Base-by-base conservation (phyloP, 2,888 invertebrate species). In the Mylabris sibirica region DNA sequence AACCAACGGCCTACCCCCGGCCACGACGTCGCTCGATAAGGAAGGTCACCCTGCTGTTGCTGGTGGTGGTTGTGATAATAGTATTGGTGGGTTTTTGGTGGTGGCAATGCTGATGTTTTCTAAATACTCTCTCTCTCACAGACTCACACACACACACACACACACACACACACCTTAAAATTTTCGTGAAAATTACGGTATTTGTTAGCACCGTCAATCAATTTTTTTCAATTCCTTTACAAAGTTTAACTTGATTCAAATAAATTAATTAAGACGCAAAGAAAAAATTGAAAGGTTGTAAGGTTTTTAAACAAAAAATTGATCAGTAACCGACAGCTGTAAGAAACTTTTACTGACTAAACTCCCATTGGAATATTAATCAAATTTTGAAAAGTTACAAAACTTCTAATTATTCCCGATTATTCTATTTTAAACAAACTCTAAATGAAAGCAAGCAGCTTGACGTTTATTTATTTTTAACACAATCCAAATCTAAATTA, bases 1-100 rank as follows among this genome's bases (percentile, higher is more conserved):
- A 72, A 73, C 57, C 70, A 66, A 67, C 60, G 69, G 65, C 68
- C 67, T 68, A 66, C 64, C 72, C 72, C 72, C 64, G 68, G 62
- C 68, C 62, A 62, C 68, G 65, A 63, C 59, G 68, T 12, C 68
- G 68, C 59, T 68, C 68, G 65, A 68, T 68, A 69, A 69, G 69
- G 69, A 69, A 66, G 66, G 66, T 66, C 69, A 69, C 69, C 66
- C 69, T 38, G 60, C 11, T 34, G 60, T 26, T 17, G 60, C 26
- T 1, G 60, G 24, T 4, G 20, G 30, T 17, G 60, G 60, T 17
- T 6, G 17, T 17, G 5, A 11, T 1, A 5, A 14, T 59, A 1
- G 26, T 59, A 12, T 12, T 34, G 26, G 30, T 30, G 30, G n/a
- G 59, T 12, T 60, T 14, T 34, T 34, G 60, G 17, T 26, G 26